phyloP scores from a whole-genome alignment of 2,888 invertebrate species.

The Trachelus stipa region DNA sequence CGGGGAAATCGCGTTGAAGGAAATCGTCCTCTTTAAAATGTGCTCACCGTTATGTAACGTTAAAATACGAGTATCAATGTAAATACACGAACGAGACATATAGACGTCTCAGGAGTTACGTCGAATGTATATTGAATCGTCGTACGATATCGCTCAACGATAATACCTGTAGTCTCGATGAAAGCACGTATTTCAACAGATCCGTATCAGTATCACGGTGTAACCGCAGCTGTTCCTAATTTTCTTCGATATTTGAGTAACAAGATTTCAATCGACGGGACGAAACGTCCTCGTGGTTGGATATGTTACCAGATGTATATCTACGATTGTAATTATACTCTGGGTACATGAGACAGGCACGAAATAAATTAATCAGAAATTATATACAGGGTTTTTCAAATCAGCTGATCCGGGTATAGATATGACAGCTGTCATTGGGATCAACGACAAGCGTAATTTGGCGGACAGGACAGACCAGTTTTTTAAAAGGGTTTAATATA shows the following conservation, averaged over 20 bases:
- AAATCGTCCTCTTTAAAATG: background rate
- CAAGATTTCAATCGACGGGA: background rate
- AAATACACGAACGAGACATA: background rate
- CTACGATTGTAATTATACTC: background rate
- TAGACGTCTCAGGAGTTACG: background rate
- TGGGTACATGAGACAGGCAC: background rate
- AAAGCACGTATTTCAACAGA: background rate
- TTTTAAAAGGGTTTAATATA: background rate
- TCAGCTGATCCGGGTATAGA: background rate
- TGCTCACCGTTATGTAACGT: background rate
- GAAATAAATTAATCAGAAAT: background rate
- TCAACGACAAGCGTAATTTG: background rate
- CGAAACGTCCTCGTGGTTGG: background rate
- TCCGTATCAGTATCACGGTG: background rate
- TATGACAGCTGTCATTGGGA: background rate
- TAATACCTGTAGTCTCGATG: background rate
- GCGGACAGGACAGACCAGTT: background rate
- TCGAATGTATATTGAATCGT: background rate
- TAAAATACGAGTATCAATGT: background rate
- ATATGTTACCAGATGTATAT: background rate
- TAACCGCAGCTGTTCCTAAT: background rate
- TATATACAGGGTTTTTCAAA: background rate
- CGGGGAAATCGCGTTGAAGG: slow-evolving; percentile 25
- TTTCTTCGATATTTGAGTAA: background rate
- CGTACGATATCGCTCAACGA: background rate